Percentiles rank a stretch among this genome's conserved stretches.
phyloP scores from a whole-genome alignment of 2,888 invertebrate genomes.

The Callyntrura sp. region DNA sequence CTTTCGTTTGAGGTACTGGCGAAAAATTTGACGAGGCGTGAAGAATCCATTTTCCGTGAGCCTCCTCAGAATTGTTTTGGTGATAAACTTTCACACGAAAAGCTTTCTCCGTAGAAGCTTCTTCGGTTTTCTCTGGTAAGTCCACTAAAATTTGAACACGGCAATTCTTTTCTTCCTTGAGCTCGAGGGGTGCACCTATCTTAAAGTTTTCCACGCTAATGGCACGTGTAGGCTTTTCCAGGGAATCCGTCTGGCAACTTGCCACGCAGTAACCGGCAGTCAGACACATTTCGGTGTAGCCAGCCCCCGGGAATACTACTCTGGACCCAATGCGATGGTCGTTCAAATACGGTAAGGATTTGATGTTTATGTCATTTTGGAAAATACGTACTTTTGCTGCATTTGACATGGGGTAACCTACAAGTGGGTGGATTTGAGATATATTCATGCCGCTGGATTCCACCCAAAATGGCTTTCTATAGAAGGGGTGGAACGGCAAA shows the following conservation, averaged over 20 bases:
- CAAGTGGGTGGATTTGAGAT: slow-evolving; percentile 59
- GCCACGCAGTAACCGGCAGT: slow-evolving; percentile 55
- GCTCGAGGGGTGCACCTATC: slow-evolving; percentile 22
- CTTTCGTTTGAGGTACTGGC: neutral
- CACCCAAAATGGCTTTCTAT: slow-evolving; percentile 52
- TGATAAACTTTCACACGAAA: slow-evolving; percentile 19
- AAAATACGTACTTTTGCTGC: slow-evolving; percentile 59
- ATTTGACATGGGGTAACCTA: slow-evolving; percentile 37
- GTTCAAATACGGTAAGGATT: slow-evolving; percentile 35
- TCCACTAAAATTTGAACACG: slow-evolving; percentile 26
- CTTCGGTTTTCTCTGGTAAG: neutral
- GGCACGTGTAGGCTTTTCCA: slow-evolving; percentile 21
- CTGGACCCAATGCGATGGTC: slow-evolving; percentile 68
- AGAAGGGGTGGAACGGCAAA: slow-evolving; percentile 57
- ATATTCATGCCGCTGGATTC: neutral
- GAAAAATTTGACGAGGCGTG: slow-evolving; percentile 49
- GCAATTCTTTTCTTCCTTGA: neutral
- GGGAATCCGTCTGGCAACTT: neutral
- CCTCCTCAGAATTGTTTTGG: slow-evolving; percentile 7
- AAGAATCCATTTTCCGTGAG: slow-evolving; percentile 40
- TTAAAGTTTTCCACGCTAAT: slow-evolving; percentile 16
- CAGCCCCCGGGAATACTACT: slow-evolving; percentile 55
- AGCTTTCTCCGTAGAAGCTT: no score
- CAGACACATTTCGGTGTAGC: slow-evolving; percentile 60
- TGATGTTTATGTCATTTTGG: slow-evolving; percentile 17